A percentile compares a stretch with the other conserved stretches of the same genome.
Conservation (phyloP, 2,888 invertebrate species). For the Geophilus truncorum region DNA sequence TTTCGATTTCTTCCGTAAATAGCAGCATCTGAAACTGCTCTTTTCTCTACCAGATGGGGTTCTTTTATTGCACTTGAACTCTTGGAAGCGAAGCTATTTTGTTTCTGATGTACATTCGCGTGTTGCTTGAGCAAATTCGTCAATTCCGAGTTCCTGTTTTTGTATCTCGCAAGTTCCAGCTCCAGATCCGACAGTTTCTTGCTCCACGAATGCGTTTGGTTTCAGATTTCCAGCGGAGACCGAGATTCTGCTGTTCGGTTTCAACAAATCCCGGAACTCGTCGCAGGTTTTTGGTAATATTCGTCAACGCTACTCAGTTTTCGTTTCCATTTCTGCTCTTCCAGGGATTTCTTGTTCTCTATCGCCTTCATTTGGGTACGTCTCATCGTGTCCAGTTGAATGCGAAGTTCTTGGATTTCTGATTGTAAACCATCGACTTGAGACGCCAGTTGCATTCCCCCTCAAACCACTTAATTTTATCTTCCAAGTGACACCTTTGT, state of each 20-base stretch:
- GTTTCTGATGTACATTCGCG: too few relatives aligned
- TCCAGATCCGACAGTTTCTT: background rate
- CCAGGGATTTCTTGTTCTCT: background rate
- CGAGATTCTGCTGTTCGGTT: background rate
- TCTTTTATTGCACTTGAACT: too few relatives aligned
- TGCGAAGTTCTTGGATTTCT: background rate
- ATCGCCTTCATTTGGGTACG: too few relatives aligned
- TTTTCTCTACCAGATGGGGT: too few relatives aligned
- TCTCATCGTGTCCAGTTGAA: background rate
- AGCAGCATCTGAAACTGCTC: too few relatives aligned
- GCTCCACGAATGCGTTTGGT: background rate
- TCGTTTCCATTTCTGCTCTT: background rate
- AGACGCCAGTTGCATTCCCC: background rate
- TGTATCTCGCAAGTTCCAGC: background rate
- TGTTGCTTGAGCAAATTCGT: background rate
- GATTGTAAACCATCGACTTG: background rate
- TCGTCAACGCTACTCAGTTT: background rate
- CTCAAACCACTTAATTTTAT: background rate
- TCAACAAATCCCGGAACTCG: background rate
- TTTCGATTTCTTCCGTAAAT: too few relatives aligned
- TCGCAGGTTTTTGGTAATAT: background rate
- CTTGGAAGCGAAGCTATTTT: too few relatives aligned
- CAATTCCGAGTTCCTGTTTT: background rate
- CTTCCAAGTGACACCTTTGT: background rate
- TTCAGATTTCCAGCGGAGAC: background rate